Conservation (phyloP, 1,140 invertebrate genomes). For the Brachionus manjavacas region DNA sequence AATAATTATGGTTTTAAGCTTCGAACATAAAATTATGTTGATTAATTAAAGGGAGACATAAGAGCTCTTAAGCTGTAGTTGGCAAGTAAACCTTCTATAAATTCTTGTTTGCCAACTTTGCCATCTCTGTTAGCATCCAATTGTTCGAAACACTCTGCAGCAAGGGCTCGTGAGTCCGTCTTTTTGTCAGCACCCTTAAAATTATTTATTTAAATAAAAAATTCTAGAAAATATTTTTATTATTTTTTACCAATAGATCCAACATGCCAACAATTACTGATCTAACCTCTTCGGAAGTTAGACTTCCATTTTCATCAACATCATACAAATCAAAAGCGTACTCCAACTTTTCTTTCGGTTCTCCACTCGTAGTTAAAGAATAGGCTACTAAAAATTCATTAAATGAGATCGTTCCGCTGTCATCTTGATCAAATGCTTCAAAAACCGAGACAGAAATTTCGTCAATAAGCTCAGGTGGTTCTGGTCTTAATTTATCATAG, state of each 20-base stretch:
- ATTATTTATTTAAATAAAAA: background rate
- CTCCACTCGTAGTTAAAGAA: slow-evolving; percentile 18
- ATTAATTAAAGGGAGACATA: slow-evolving; percentile 39
- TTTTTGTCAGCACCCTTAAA: background rate
- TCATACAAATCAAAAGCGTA: slow-evolving; percentile 40
- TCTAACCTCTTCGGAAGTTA: background rate
- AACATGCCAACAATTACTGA: slow-evolving; percentile 7
- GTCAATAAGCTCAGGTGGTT: slow-evolving; percentile 1
- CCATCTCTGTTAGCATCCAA: slow-evolving; percentile 30
- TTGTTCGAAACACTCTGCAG: background rate
- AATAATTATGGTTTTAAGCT: background rate
- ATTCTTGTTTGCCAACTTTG: slow-evolving; percentile 7
- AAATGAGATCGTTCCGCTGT: background rate
- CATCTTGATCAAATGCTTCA: slow-evolving; percentile 36
- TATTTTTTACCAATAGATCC: background rate
- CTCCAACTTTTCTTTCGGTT: background rate
- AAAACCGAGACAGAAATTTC: slow-evolving; percentile 36
- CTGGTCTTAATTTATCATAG: background rate
- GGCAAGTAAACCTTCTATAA: background rate
- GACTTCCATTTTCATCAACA: background rate
- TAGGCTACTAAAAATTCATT: slow-evolving; percentile 21
- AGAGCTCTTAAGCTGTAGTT: slow-evolving; percentile 21
- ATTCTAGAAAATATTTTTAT: background rate
- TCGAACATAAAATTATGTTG: background rate
- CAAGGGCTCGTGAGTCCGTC: background rate